Percentiles rank a stretch among this genome's conserved stretches.
phyloP scores from a whole-genome alignment of 2,888 invertebrate species.

The Alloplasta piceator region DNA sequence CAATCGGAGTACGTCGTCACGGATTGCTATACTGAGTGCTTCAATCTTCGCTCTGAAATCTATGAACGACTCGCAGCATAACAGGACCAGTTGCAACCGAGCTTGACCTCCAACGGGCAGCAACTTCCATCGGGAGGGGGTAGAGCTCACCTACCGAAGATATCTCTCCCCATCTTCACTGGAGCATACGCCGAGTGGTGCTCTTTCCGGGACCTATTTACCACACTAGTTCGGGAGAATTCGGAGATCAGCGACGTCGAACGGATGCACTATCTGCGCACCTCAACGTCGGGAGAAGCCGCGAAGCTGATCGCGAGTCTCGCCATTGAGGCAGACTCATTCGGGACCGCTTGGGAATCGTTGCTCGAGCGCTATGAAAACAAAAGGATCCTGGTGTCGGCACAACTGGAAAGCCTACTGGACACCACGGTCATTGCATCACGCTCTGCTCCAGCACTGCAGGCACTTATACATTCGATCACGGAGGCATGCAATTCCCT shows the following conservation, averaged over 20 bases:
- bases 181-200: neutral
- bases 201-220: conserved; percentile 1
- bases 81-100: neutral
- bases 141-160: neutral
- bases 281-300: neutral
- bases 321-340: conserved; percentile 8
- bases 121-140: neutral
- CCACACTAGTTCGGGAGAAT: neutral
- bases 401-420: conserved; percentile 8
- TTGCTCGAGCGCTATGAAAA: conserved; percentile 10
- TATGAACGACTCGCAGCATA: neutral
- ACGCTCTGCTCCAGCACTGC: conserved; percentile 5
- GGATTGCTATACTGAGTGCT: neutral
- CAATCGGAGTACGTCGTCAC: neutral
- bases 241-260: neutral
- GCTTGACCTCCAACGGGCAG: neutral
- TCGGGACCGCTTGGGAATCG: conserved; percentile 4
- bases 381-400: neutral
- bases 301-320: no score
- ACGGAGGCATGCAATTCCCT: conserved; percentile 21
- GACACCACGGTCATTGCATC: neutral
- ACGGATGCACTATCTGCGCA: conserved; percentile 14
- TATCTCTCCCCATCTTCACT: neutral
- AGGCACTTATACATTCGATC: conserved; percentile 17
- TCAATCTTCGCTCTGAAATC: neutral